These are phyloP conservation scores for Diachrysia chrysitis DNA, from an alignment of 2,888 invertebrate genomes.

Conservation along the genomic window DNA sequence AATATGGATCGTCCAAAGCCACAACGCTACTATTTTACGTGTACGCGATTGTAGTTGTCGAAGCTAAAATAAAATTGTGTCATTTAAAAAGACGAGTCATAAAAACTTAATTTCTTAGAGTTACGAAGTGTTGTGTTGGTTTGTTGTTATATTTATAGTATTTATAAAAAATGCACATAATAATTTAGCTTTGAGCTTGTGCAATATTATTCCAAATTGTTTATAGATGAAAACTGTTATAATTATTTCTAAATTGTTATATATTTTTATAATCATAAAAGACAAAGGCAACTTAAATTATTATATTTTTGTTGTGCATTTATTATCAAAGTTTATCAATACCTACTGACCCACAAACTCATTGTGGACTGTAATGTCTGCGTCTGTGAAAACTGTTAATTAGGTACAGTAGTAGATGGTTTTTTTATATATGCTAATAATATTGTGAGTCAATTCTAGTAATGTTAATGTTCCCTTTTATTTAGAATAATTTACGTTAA, in stretches of 20 bases:
- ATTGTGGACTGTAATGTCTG: slow-evolving; percentile 86
- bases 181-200: slow-evolving; percentile 87
- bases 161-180: slow-evolving; percentile 82
- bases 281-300: slow-evolving; percentile 87
- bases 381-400: slow-evolving; percentile 74
- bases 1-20: slow-evolving; percentile 43
- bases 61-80: slow-evolving; percentile 66
- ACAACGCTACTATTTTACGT: slow-evolving; percentile 28
- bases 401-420: slow-evolving; percentile 74
- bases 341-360: slow-evolving; percentile 77
- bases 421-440: slow-evolving; percentile 84
- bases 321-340: slow-evolving; percentile 85
- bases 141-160: slow-evolving; percentile 86
- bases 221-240: slow-evolving; percentile 82
- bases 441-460: slow-evolving; percentile 89
- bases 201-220: slow-evolving; percentile 89
- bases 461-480: slow-evolving; percentile 86
- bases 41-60: slow-evolving; percentile 58
- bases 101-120: slow-evolving; percentile 71
- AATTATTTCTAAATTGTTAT: slow-evolving; percentile 88
- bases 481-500: slow-evolving; percentile 86
- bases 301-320: slow-evolving; percentile 88
- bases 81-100: slow-evolving; percentile 74
- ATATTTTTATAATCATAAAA: slow-evolving; percentile 87
- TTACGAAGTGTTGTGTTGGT: slow-evolving; percentile 82